phyloP scores from a whole-genome alignment of 2,888 invertebrate species.

The Clepsis dumicolana region DNA sequence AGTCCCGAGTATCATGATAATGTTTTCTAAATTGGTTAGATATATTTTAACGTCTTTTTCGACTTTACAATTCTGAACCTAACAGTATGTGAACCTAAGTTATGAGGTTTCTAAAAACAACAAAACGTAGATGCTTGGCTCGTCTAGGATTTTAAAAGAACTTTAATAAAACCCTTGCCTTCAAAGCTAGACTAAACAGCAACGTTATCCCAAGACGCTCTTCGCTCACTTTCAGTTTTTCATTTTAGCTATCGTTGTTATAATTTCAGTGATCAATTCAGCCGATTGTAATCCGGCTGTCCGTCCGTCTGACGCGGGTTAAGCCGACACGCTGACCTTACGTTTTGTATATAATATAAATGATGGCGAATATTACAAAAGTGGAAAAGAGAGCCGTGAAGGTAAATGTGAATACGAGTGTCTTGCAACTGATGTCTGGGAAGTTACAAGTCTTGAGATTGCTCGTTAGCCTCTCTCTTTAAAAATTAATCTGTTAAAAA shows the following conservation, averaged over 20 bases:
- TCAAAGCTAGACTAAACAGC: background rate
- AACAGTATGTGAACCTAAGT: too few species aligned
- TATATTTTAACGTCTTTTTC: too few species aligned
- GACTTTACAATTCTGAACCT: too few species aligned
- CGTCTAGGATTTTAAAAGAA: background rate
- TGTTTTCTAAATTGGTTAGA: too few species aligned
- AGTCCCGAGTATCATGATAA: too few species aligned
- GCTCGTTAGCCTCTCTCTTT: too few species aligned
- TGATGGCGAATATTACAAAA: background rate
- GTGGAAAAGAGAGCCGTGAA: background rate
- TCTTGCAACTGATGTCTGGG: too few species aligned
- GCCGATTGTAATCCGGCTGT: constrained; percentile 60
- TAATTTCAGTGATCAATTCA: constrained; percentile 52
- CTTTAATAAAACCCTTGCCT: background rate
- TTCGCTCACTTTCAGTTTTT: constrained; percentile 1
- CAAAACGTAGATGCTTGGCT: background rate
- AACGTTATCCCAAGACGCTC: background rate
- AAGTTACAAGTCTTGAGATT: too few species aligned
- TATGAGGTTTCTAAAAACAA: too few species aligned
- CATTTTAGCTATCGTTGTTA: constrained; percentile 46
- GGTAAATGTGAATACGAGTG: too few species aligned
- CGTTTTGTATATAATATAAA: constrained; percentile 34
- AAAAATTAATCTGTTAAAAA: too few species aligned
- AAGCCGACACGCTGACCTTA: constrained; percentile 50
- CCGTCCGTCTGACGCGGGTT: constrained; percentile 66